Percentiles rank a stretch among this genome's conserved stretches.
These are phyloP conservation scores for Neodontobutis hainanensis DNA, from an alignment of 2,113 vertebrate genomes.

Conservation along the genomic window DNA sequence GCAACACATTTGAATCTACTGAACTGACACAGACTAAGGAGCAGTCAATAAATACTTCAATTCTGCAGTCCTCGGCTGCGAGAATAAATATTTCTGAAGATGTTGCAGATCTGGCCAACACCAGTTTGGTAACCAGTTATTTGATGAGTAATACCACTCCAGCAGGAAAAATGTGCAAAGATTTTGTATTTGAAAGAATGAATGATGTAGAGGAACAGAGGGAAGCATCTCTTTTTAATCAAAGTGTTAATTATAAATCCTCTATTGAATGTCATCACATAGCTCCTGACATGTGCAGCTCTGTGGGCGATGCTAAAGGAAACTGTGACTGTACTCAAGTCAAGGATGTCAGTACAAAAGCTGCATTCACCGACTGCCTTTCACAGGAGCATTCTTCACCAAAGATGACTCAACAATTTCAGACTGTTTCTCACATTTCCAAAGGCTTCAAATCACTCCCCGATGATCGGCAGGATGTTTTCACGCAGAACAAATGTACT, in stretches of 20 bases:
- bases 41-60: neutral
- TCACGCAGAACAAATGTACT: neutral
- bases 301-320: neutral
- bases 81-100: neutral
- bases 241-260: neutral
- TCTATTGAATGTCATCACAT: constrained; percentile 16
- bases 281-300: constrained; percentile 2
- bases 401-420: constrained; percentile 11
- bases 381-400: constrained; percentile 9
- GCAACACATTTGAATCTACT: neutral
- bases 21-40: constrained; percentile 15
- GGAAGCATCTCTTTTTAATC: constrained; percentile 5
- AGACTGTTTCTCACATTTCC: neutral
- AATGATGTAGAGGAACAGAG: neutral
- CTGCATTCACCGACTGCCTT: neutral
- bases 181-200: constrained; percentile 10
- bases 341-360: neutral
- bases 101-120: neutral
- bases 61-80: neutral
- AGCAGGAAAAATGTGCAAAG: constrained; percentile 8
- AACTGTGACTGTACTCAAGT: neutral
- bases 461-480: constrained; percentile 14
- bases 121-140: constrained; percentile 1
- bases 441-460: neutral
- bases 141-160: constrained; percentile 12